A percentile compares a stretch with the other conserved stretches of the same genome.
Evolutionary conservation across 2,113 vertebrate genomes (phyloP).

Genomic region (Microtus pennsylvanicus): DNA sequence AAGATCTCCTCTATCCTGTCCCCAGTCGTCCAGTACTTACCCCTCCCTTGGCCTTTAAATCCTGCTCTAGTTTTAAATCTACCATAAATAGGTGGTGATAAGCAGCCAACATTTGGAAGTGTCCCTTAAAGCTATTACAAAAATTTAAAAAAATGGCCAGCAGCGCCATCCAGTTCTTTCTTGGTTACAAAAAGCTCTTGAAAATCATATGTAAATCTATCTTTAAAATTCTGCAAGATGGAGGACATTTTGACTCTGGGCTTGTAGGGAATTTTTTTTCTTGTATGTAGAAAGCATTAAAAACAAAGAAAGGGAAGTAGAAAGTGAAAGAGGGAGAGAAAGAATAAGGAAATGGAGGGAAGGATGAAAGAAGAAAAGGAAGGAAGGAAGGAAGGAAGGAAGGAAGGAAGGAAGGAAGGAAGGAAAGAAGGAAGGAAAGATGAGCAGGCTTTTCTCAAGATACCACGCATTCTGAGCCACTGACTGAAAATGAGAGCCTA

Average conservation of each 20-base stretch:
- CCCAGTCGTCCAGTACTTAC: background rate
- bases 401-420: too few species aligned
- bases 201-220: constrained; percentile 11
- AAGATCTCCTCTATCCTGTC: background rate
- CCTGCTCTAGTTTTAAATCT: background rate
- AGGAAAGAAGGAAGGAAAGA: too few species aligned
- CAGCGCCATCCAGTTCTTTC: constrained; percentile 57
- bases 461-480: constrained; percentile 8
- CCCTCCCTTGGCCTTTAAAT: background rate
- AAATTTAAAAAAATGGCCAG: constrained; percentile 38
- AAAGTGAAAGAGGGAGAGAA: background rate
- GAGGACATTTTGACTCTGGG: background rate
- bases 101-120: constrained; percentile 54
- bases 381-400: too few species aligned
- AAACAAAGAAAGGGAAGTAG: background rate
- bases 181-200: constrained; percentile 15
- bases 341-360: background rate
- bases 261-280: constrained; percentile 48
- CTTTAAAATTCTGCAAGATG: constrained; percentile 48
- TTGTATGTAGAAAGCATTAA: background rate
- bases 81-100: constrained; percentile 22
- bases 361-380: too few species aligned
- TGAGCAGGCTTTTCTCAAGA: background rate
- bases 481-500: constrained; percentile 19
- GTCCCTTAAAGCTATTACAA: constrained; percentile 47